These are phyloP conservation scores for Thalassophryne amazonica DNA, from an alignment of 2,797 vertebrate genomes.

Conservation along the genomic window DNA sequence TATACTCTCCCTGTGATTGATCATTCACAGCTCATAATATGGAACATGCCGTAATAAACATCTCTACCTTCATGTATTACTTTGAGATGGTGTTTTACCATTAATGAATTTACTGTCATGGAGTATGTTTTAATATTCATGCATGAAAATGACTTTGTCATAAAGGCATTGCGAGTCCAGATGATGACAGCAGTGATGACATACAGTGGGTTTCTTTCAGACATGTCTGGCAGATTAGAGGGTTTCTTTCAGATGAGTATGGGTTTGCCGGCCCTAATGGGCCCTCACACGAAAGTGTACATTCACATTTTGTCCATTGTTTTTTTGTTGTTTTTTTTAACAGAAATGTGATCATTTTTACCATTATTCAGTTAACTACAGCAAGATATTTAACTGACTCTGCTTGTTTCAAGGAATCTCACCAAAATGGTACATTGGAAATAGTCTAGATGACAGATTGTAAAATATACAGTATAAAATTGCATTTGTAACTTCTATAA, in stretches of 20 bases:
- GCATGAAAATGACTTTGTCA: conserved; percentile 52
- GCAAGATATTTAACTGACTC: conserved; percentile 27
- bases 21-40: conserved; percentile 72
- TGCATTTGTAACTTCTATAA: no score
- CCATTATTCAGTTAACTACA: no score
- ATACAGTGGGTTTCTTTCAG: conserved; percentile 18
- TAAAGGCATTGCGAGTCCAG: conserved; percentile 34
- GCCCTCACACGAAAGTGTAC: no score
- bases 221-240: conserved; percentile 21
- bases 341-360: no score
- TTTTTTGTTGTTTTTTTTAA: conserved; percentile 22
- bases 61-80: conserved; percentile 68
- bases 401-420: conserved; percentile 34
- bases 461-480: no score
- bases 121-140: conserved; percentile 61
- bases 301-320: no score
- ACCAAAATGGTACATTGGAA: no score
- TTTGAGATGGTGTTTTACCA: conserved; percentile 64
- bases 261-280: no score
- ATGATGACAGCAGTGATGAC: conserved; percentile 26
- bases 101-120: conserved; percentile 63
- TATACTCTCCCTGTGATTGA: conserved; percentile 75
- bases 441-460: no score
- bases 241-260: conserved; percentile 27
- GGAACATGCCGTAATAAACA: conserved; percentile 74